Evolutionary conservation across 1,140 invertebrate species (phyloP), one percentile per base, ranked within the genome.

Genomic region (Mylabris phalerata): DNA sequence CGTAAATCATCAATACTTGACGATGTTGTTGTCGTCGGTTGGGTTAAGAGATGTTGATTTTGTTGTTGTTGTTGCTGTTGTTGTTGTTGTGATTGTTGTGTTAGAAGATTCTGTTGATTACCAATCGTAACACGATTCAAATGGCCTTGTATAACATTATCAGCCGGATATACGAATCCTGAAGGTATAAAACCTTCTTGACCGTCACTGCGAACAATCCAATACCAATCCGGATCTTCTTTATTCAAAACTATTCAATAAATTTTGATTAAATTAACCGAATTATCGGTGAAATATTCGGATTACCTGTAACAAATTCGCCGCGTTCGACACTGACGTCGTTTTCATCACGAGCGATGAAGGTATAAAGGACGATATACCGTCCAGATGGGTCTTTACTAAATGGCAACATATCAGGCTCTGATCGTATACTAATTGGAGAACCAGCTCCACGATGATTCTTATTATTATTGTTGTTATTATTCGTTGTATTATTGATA

Each of bases 151-250:
- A 89, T 83, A 39, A 90, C 87, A 76, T 85, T 83, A 64, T 88
- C 85, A 43, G 86, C 90, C 4, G 92, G 92, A 79, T 93, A 96
- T 0, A 96, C 89, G 75, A 95, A 96, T n/a, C 89, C 91, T 27
- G 89, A 89, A 5, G 95, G 95, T 27, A 97, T 93, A 75, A 98
- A 98, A 9, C 95, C 95, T 77, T 97, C 94, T 69, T 93, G 89
- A 1, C 91, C 91, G 73, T 95, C 92, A 66, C 88, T 90, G 57
- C 90, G 80, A 19, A 93, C 84, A 41, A 97, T 90, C 94, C 93
- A 97, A 71, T 90, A 95, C 94, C 94, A 96, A 72, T 96, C 92
- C 0, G 90, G 87, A 77, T 96, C 94, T 72, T 96, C 93, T 65
- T 88, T 80, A 75, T 97, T 98, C 9, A 97, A 75, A 1, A 96